A percentile compares a stretch with the other conserved stretches of the same genome.
phyloP scores from a whole-genome alignment of 2,888 invertebrate species.

The Cantharis nigra region DNA sequence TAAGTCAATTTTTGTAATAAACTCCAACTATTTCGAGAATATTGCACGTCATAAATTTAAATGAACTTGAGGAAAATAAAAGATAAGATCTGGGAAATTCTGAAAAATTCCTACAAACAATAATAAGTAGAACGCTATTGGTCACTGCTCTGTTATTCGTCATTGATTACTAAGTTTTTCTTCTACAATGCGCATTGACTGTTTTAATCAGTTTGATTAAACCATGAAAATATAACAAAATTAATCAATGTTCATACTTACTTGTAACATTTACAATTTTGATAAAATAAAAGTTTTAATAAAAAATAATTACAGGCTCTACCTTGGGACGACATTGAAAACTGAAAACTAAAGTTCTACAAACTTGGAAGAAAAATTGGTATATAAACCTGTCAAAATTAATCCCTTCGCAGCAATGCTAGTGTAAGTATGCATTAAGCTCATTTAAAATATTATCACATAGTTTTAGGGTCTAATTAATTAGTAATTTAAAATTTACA shows the following conservation, averaged over 20 bases:
- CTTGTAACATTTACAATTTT: neutral
- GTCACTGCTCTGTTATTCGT: neutral
- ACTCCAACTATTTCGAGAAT: neutral
- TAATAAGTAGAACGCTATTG: neutral
- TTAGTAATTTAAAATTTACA: neutral
- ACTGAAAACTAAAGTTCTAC: neutral
- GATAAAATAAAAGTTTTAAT: neutral
- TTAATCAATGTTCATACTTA: too few relatives aligned
- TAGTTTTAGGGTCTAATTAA: neutral
- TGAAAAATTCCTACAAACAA: neutral
- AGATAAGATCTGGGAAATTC: neutral
- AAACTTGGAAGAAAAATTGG: neutral
- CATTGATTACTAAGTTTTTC: neutral
- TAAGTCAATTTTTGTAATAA: neutral
- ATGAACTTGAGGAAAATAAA: neutral
- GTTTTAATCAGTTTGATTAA: neutral
- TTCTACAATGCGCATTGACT: neutral
- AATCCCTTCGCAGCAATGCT: slow-evolving; percentile 10
- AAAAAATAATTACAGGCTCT: neutral
- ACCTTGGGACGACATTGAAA: neutral
- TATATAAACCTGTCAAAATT: neutral
- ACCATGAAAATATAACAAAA: too few relatives aligned
- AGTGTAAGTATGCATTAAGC: slow-evolving; percentile 8
- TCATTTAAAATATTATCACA: neutral
- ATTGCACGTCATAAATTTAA: neutral